A percentile compares a stretch with the other conserved stretches of the same genome.
These are phyloP conservation scores for Setophaga coronata DNA, from an alignment of 2,113 vertebrate genomes.

Conservation along the genomic window DNA sequence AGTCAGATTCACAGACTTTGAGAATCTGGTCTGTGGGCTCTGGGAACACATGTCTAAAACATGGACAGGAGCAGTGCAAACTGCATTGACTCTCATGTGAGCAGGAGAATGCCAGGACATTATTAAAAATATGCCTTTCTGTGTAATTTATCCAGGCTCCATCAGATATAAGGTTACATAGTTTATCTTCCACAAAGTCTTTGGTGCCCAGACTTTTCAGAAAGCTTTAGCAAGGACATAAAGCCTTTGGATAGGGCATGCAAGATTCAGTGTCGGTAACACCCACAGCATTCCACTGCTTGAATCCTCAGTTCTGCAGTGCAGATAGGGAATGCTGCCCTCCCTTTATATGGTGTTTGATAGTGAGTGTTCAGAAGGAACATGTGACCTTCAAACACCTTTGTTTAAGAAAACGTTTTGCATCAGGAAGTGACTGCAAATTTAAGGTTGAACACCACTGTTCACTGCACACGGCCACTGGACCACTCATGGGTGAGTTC, in stretches of 20 bases:
- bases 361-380: neutral
- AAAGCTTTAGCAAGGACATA: neutral
- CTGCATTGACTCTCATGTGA: neutral
- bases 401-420: neutral
- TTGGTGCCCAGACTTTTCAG: neutral
- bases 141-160: neutral
- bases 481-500: neutral
- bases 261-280: neutral
- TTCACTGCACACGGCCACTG: neutral
- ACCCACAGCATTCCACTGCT: fast-evolving
- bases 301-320: neutral
- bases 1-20: neutral
- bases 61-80: neutral
- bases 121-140: neutral
- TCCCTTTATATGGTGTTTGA: neutral
- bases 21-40: neutral
- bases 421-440: neutral
- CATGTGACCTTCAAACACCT: neutral
- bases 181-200: neutral
- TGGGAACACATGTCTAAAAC: fast-evolving
- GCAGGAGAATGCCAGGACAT: neutral
- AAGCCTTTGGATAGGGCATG: fast-evolving
- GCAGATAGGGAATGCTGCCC: neutral
- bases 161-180: neutral
- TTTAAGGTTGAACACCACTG: neutral